Evolutionary conservation across 1,140 invertebrate species (phyloP).

Genomic region (Dreissena polymorpha): DNA sequence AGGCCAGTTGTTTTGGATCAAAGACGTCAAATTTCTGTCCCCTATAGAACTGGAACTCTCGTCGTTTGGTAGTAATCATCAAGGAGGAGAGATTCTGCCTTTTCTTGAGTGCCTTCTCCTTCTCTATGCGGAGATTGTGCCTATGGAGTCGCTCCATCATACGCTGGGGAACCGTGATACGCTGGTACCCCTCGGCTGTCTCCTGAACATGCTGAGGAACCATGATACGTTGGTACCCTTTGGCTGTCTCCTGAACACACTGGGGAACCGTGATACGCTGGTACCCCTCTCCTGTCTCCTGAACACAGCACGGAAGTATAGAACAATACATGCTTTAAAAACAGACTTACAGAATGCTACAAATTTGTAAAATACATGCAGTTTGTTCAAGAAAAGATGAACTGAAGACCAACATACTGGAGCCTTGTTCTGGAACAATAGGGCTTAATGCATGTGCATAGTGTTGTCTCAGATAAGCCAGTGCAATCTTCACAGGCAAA

Average conservation of each 20-base stretch:
- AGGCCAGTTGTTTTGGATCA: slow-evolving; percentile 40
- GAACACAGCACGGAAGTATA: no score
- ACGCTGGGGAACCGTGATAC: slow-evolving; percentile 38
- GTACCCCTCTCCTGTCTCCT: no score
- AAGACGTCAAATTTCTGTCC: slow-evolving; percentile 41
- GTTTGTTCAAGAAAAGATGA: no score
- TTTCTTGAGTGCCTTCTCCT: slow-evolving; percentile 7
- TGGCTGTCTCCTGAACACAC: slow-evolving; percentile 7
- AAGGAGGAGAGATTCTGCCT: slow-evolving; percentile 13
- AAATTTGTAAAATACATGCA: no score
- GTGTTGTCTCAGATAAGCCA: no score
- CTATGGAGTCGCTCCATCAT: slow-evolving; percentile 33
- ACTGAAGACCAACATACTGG: no score
- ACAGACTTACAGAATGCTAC: no score
- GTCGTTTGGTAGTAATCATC: slow-evolving; percentile 15
- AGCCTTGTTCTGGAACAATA: no score
- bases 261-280: not conserved
- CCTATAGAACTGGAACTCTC: slow-evolving; percentile 27
- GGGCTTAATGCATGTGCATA: no score
- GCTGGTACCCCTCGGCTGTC: slow-evolving; percentile 1
- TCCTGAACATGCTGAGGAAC: slow-evolving; percentile 37
- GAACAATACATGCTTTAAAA: no score
- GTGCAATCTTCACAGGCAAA: no score
- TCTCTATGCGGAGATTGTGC: slow-evolving; percentile 19
- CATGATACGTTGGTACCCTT: slow-evolving; percentile 22